phyloP scores from a whole-genome alignment of 1,140 invertebrate species.

The Euborellia annulipes region DNA sequence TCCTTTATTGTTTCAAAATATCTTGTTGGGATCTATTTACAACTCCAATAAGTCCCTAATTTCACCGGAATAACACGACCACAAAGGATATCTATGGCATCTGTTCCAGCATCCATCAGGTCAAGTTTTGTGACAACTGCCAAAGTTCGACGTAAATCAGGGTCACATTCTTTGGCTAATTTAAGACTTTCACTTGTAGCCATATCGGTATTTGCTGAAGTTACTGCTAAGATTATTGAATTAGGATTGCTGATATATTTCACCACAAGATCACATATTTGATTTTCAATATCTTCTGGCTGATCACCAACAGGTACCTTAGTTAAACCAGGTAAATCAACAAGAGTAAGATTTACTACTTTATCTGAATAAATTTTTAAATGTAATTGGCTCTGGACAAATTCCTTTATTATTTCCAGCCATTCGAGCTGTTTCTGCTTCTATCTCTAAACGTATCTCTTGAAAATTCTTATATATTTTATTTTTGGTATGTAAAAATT shows the following conservation, averaged over 20 bases:
- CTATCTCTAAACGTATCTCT: slow-evolving; percentile 83
- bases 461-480: slow-evolving; percentile 86
- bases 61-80: slow-evolving; percentile 97
- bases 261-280: slow-evolving; percentile 65
- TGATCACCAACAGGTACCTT: slow-evolving; percentile 89
- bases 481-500: slow-evolving; percentile 85
- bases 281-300: slow-evolving; percentile 74
- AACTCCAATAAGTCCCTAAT: slow-evolving; percentile 92
- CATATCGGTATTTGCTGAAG: slow-evolving; percentile 94
- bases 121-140: slow-evolving; percentile 98
- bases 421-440: slow-evolving; percentile 81
- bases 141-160: slow-evolving; percentile 86
- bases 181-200: slow-evolving; percentile 92
- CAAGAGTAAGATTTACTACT: slow-evolving; percentile 92
- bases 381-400: slow-evolving; percentile 85
- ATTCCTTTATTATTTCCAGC: slow-evolving; percentile 95
- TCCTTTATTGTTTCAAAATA: slow-evolving; percentile 82
- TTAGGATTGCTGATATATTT: slow-evolving; percentile 82
- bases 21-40: slow-evolving; percentile 97
- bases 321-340: slow-evolving; percentile 96
- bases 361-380: slow-evolving; percentile 87
- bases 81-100: slow-evolving; percentile 96
- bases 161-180: slow-evolving; percentile 86
- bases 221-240: slow-evolving; percentile 83
- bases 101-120: slow-evolving; percentile 98